phyloP scores from a whole-genome alignment of 1,140 invertebrate genomes.

The Drosophila bifasciata region DNA sequence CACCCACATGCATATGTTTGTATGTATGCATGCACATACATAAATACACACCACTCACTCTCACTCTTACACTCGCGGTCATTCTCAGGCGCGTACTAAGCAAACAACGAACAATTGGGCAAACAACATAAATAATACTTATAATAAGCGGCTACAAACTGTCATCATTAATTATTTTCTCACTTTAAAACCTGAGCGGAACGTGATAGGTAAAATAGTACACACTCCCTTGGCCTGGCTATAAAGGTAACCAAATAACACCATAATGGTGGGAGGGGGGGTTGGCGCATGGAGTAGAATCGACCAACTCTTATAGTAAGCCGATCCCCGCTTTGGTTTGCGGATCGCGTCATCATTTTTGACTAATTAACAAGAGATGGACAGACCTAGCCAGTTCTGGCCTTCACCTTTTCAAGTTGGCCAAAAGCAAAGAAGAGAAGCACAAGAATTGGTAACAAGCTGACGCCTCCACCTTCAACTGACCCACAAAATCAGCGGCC shows the following conservation, averaged over 20 bases:
- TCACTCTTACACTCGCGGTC: not conserved
- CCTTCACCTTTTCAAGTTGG: slow-evolving; percentile 59
- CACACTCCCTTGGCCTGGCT: slow-evolving; percentile 34
- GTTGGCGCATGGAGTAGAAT: slow-evolving; percentile 15
- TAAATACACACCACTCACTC: no score
- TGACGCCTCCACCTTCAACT: slow-evolving; percentile 44
- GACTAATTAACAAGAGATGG: slow-evolving; percentile 49
- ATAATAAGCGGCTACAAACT: slow-evolving; percentile 54
- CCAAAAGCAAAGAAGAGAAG: slow-evolving; percentile 39
- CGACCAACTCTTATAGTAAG: not conserved
- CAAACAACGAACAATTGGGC: slow-evolving; percentile 34
- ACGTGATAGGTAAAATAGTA: slow-evolving; percentile 43
- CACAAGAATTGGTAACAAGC: slow-evolving; percentile 65
- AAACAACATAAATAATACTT: slow-evolving; percentile 65
- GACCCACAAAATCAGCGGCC: slow-evolving; percentile 33
- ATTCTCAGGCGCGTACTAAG: not conserved
- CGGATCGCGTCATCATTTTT: slow-evolving; percentile 23
- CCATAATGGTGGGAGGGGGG: not conserved
- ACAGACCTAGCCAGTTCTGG: slow-evolving; percentile 19
- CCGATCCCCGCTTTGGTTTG: no score
- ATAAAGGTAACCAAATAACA: slow-evolving; percentile 27
- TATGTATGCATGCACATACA: no score
- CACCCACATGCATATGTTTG: no score
- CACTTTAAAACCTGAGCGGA: slow-evolving; percentile 24
- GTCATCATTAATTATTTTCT: slow-evolving; percentile 73